Conservation (phyloP, 2,797 vertebrate genomes). For the Argentina silus region DNA sequence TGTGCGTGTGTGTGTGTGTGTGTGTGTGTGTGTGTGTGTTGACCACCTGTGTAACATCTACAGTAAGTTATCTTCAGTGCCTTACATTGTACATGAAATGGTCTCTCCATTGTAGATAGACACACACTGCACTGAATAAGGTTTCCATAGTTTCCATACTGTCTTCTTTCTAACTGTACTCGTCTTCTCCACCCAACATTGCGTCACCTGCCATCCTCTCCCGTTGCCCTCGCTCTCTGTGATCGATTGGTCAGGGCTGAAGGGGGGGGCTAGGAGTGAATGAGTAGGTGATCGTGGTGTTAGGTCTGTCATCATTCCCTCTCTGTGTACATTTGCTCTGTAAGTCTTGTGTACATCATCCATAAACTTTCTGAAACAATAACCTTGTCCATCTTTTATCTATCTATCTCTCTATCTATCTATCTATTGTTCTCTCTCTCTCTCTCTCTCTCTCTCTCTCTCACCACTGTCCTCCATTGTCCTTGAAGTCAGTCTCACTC, state of each 20-base stretch:
- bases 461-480: slow-evolving; percentile 1
- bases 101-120: slow-evolving; percentile 5
- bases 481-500: slow-evolving; percentile 4
- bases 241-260: not conserved
- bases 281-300: slow-evolving; percentile 26
- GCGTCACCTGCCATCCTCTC: slow-evolving; percentile 8
- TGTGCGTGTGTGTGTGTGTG: not conserved
- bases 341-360: slow-evolving; percentile 68
- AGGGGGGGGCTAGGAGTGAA: not conserved
- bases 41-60: slow-evolving; percentile 42
- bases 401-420: not conserved
- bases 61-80: slow-evolving; percentile 74
- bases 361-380: slow-evolving; percentile 77
- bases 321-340: slow-evolving; percentile 61
- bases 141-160: not conserved
- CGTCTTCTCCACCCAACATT: slow-evolving; percentile 19
- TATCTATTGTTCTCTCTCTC: not conserved
- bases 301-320: slow-evolving; percentile 36
- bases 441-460: not conserved
- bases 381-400: slow-evolving; percentile 49
- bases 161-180: not conserved
- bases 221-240: slow-evolving; percentile 3
- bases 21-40: not conserved
- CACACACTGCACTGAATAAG: slow-evolving; percentile 7
- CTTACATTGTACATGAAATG: slow-evolving; percentile 66